These are phyloP conservation scores for Conomelus anceps DNA, from an alignment of 2,888 invertebrate species.

Conservation along the genomic window DNA sequence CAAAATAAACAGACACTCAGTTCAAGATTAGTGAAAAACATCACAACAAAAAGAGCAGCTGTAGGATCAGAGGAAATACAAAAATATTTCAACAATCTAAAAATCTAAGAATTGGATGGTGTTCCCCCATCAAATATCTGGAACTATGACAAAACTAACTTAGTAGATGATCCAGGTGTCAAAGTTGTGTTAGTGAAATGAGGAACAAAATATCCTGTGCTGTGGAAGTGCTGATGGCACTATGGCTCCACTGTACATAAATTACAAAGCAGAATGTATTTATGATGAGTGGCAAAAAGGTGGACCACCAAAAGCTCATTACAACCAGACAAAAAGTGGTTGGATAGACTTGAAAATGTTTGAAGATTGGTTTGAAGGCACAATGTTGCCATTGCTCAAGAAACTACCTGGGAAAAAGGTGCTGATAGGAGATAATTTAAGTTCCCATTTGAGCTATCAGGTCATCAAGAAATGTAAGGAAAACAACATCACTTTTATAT, in stretches of 20 bases:
- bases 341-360: slow-evolving; percentile 29
- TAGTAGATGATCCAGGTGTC: no score
- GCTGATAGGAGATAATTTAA: slow-evolving; percentile 38
- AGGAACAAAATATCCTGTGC: slow-evolving; percentile 32
- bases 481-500: no score
- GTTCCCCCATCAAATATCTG: no score
- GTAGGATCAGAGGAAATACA: no score
- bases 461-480: slow-evolving; percentile 19
- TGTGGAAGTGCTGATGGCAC: slow-evolving; percentile 37
- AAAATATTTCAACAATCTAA: no score
- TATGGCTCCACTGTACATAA: slow-evolving; percentile 37
- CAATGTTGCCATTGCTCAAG: not conserved
- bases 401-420: not conserved
- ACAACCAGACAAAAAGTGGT: slow-evolving; percentile 36
- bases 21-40: no score
- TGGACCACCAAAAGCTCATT: slow-evolving; percentile 38
- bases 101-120: no score
- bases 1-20: slow-evolving; percentile 14
- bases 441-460: slow-evolving; percentile 31
- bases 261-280: slow-evolving; percentile 37
- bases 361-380: slow-evolving; percentile 33
- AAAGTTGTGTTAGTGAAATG: no score
- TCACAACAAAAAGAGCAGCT: no score
- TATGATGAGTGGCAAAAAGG: slow-evolving; percentile 39
- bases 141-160: no score